Evolutionary conservation across 2,113 vertebrate species (phyloP), one percentile per base, ranked within the genome.

Genomic region (Pygoscelis antarcticus): DNA sequence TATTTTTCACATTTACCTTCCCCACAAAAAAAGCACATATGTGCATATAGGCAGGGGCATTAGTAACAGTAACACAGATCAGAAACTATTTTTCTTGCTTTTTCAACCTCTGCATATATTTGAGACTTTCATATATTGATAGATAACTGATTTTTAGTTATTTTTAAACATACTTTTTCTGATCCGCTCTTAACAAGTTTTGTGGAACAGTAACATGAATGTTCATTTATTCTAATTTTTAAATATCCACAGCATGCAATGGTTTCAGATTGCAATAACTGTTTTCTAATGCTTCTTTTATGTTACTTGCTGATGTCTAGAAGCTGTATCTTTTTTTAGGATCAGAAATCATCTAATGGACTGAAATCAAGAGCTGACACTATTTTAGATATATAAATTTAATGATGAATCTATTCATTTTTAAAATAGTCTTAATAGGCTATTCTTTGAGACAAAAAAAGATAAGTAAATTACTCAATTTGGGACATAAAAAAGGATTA

Each of bases 1-100:
- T 87, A 34, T 68, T 72, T 75, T 68, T 42, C 25, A 38, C 7
- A 34, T 65, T 66, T 90, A 27, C 1, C 16, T 70, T 54, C 8
- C 6, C 2, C 10, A 25, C 5, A 46, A 22, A 55, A 78, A 52
- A 40, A 16, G 2, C 3, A 36, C 2, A 12, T 16, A 16, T 6
- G 6, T 47, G 10, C 11, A 36, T 55, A 69, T 1, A 55, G 10
- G 3, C 11, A 58, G 7, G 5, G 5, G 10, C 1, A 52, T 76
- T 38, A 65, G 3, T 26, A 80, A 49, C 32, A 42, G 8, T 36
- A 72, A 75, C 10, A 62, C 21, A 38, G 5, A 20, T 32, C 10
- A 85, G 70, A 90, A 96, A 30, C 4, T 11, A 10, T 20, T 13
- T 64, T 84, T 68, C 10, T 77, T 27, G 11, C 12, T 34, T 86